Conservation (phyloP, 2,797 vertebrate genomes). For the Schizopygopsis malacanthus region DNA sequence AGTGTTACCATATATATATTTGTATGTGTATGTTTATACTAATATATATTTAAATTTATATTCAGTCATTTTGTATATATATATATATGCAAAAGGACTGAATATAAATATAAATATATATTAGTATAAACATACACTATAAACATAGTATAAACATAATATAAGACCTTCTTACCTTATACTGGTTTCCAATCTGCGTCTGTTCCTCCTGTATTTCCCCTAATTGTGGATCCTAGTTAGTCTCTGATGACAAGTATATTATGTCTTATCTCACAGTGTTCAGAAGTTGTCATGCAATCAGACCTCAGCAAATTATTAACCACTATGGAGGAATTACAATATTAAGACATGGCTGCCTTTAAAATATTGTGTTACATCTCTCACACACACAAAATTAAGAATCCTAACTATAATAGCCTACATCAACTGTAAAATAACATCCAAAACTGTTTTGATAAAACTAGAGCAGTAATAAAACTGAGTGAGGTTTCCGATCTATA, state of each 20-base stretch:
- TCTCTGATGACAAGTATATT: neutral
- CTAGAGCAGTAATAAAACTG: neutral
- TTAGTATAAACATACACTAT: too few relatives aligned
- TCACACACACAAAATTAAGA: neutral
- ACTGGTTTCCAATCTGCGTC: neutral
- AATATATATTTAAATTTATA: too few relatives aligned
- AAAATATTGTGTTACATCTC: neutral
- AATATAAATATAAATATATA: too few relatives aligned
- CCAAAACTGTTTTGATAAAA: neutral
- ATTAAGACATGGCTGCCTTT: neutral
- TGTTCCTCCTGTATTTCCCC: neutral
- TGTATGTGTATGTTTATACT: too few relatives aligned
- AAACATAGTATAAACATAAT: too few relatives aligned
- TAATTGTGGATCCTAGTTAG: neutral
- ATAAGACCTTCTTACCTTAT: neutral
- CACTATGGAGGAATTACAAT: neutral
- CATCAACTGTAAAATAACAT: neutral
- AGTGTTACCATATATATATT: too few relatives aligned
- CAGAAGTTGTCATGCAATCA: neutral
- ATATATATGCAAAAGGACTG: too few relatives aligned
- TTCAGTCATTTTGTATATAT: too few relatives aligned
- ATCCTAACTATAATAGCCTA: neutral
- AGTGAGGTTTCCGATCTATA: neutral
- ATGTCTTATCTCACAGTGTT: neutral
- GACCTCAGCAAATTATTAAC: conserved; percentile 27